Base-by-base conservation (phyloP, 1,140 invertebrate species). In the Drosophila sucinea region DNA sequence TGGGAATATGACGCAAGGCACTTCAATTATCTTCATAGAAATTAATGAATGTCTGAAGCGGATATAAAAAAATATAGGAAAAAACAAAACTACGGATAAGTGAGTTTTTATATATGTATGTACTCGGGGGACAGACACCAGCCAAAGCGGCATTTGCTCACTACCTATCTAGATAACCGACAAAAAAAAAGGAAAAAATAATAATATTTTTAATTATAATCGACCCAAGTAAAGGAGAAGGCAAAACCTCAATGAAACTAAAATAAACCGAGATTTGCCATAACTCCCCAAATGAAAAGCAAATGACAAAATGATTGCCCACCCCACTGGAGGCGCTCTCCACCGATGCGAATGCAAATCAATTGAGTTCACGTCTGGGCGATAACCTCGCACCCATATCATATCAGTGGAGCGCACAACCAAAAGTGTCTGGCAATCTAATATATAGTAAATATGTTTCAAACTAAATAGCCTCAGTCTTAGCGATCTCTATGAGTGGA, bases 31-130 rank as follows among this genome's bases (percentile, higher is more conserved):
- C 82, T 85, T 61, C 57, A 62, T 78, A 65, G 58, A 84, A 84
- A 86, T 86, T 70, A 78, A 86, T 81, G 82, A 86, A 65, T 78
- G 70, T 78, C 65, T 30, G n/a, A 72, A 56, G 74, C 78, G 81
- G 82, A 85, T 81, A 86, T 82, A 44, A 56, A 33, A 75, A 60
- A 71, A 78, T 38, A 54, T 47, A 8, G 17, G 7, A 54, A 10
- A 66, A 23, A 44, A 60, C 17, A 56, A 67, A 67, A 73, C 61
- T 35, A 41, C 25, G 25, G 44, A 57, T 56, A 47, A 58, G 17
- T 76, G 35, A 73, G 61, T 54, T 64, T 58, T 27, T 51, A 64
- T 41, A 27, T 67, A 60, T 56, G 41, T 71, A 68, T 56, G 71
- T 69, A 47, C 44, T 7, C 7, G 17, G 44, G 44, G 44, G 44